Conservation (phyloP, 2,113 vertebrate species). For the Oceanodroma tethys region DNA sequence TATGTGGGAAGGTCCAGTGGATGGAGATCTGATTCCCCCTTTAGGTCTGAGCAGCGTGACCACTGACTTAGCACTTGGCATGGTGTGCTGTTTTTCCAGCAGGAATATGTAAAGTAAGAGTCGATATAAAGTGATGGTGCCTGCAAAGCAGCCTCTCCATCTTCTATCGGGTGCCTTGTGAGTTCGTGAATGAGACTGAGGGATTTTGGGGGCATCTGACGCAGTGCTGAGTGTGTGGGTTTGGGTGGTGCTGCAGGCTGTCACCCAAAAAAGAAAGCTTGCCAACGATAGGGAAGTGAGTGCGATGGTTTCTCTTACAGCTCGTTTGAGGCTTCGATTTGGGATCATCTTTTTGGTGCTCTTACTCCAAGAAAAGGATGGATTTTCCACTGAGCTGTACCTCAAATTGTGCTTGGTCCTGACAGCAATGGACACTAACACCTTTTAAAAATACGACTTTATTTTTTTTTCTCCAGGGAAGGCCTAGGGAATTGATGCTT, state of each 20-base stretch:
- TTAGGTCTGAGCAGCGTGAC: not conserved
- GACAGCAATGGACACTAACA: not conserved
- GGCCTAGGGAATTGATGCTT: not conserved
- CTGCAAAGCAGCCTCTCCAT: not conserved
- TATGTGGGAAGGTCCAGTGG: not conserved
- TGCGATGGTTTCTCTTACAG: not conserved
- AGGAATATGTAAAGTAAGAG: not conserved
- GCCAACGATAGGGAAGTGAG: fast-evolving
- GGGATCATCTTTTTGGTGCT: not conserved
- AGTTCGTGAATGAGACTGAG: not conserved
- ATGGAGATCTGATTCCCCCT: not conserved
- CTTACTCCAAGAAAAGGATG: not conserved
- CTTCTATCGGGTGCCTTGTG: not conserved
- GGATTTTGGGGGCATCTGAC: not conserved
- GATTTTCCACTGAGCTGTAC: not conserved
- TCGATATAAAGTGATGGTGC: not conserved
- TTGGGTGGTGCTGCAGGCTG: not conserved
- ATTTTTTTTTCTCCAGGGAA: not conserved
- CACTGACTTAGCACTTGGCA: not conserved
- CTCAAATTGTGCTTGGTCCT: not conserved
- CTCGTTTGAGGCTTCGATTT: not conserved
- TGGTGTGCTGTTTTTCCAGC: not conserved
- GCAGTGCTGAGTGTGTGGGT: not conserved
- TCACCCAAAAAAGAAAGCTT: not conserved
- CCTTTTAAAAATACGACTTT: not conserved